Conservation (phyloP, 2,888 invertebrate species). For the Limnephilus marmoratus region DNA sequence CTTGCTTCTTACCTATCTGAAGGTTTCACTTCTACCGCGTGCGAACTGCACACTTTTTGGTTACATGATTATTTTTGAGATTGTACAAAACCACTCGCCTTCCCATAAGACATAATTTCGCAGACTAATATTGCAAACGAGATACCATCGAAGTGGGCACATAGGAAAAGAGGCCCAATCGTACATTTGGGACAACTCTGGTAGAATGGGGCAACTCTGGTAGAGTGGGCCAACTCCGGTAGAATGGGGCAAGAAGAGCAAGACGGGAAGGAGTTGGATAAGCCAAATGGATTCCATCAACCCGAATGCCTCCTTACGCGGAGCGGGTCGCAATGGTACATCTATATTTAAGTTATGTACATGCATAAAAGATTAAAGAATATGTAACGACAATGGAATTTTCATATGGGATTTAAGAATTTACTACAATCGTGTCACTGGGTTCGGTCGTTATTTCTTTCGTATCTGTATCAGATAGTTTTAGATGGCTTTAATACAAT, state of each 20-base stretch:
- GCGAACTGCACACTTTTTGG: too few species aligned
- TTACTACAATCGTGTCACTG: neutral
- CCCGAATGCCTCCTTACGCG: constrained; percentile 59
- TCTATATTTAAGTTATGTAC: neutral
- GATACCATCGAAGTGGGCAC: neutral
- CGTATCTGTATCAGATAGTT: neutral
- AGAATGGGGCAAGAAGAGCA: constrained; percentile 3
- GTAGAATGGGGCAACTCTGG: neutral
- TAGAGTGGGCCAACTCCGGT: neutral
- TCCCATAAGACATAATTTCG: neutral
- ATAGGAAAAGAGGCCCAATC: neutral
- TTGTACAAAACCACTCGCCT: neutral
- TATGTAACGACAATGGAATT: neutral
- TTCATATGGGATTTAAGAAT: neutral
- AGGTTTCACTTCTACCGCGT: too few species aligned
- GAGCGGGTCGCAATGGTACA: constrained; percentile 25
- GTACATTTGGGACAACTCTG: neutral
- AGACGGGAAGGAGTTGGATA: constrained; percentile 70
- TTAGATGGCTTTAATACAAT: too few species aligned
- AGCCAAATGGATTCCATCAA: constrained; percentile 66
- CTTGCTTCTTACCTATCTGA: too few species aligned
- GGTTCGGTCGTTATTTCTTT: neutral
- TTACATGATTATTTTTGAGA: neutral
- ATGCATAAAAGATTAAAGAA: neutral
- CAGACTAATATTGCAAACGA: constrained; percentile 44